phyloP scores from a whole-genome alignment of 1,140 invertebrate genomes.

The Octopus bimaculoides region DNA sequence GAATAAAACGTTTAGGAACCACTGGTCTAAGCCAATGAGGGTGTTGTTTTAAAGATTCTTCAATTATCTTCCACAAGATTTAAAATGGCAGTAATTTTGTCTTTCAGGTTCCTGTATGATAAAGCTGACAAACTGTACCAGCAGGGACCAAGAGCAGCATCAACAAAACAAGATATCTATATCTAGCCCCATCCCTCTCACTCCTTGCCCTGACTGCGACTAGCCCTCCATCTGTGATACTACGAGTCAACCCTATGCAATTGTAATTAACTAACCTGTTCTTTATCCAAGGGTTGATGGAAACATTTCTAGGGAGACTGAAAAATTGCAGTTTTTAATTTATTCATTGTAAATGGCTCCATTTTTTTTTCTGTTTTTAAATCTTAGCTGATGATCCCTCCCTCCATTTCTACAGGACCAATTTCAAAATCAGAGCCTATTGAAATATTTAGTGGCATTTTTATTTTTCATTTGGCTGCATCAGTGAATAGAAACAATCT shows the following conservation, averaged over 20 bases:
- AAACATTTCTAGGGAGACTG: not conserved
- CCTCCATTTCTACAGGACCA: too few species aligned
- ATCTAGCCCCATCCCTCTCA: not conserved
- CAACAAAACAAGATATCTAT: too few species aligned
- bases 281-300: not conserved
- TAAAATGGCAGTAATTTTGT: not conserved
- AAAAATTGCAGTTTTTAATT: slow-evolving; percentile 8
- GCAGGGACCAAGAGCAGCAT: not conserved
- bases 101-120: not conserved
- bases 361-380: not conserved
- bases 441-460: too few species aligned
- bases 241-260: not conserved
- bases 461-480: too few species aligned
- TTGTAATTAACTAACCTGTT: not conserved
- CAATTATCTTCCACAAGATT: not conserved
- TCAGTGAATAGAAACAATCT: too few species aligned
- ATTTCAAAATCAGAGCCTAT: too few species aligned
- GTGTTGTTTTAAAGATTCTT: not conserved
- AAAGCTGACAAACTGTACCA: not conserved
- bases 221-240: slow-evolving; percentile 3
- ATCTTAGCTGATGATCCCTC: too few species aligned
- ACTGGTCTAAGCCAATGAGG: not conserved
- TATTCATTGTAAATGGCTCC: not conserved
- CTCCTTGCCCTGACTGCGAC: not conserved
- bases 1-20: too few species aligned